Conservation (phyloP, 2,888 invertebrate species). For the Drosophila acutilabella region DNA sequence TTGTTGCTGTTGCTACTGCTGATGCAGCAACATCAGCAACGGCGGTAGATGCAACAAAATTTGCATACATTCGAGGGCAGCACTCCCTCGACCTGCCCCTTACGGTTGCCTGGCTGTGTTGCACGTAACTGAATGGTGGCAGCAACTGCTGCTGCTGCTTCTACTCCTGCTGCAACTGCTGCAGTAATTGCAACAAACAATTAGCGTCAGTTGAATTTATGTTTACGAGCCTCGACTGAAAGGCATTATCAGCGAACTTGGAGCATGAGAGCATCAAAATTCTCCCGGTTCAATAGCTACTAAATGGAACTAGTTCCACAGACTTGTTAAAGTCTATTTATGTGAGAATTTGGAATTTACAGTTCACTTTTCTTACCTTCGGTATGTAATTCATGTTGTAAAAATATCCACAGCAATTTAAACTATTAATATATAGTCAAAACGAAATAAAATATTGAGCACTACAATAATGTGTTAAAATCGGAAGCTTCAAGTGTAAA, state of each 20-base stretch:
- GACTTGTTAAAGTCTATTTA: not conserved
- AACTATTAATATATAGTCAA: not conserved
- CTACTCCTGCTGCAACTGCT: conserved; percentile 70
- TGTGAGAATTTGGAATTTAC: no score
- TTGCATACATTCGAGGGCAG: conserved; percentile 57
- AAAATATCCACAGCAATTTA: conserved; percentile 4
- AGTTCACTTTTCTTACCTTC: not conserved
- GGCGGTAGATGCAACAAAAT: conserved; percentile 63
- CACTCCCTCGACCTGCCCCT: not conserved
- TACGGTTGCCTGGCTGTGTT: conserved; percentile 19
- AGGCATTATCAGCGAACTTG: conserved; percentile 28
- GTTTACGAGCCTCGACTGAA: conserved; percentile 67
- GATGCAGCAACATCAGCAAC: conserved; percentile 52
- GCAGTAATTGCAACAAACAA: conserved; percentile 81
- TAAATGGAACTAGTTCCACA: not conserved
- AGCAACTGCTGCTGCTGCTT: conserved; percentile 60
- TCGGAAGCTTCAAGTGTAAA: not conserved
- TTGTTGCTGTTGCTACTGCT: conserved; percentile 48
- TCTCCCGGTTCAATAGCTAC: conserved; percentile 41
- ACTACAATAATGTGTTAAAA: not conserved
- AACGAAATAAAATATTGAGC: not conserved
- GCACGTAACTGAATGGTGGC: conserved; percentile 67
- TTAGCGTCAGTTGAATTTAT: conserved; percentile 80
- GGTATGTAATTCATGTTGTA: not conserved
- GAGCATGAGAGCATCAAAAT: conserved; percentile 1